A percentile compares a stretch with the other conserved stretches of the same genome.
These are phyloP conservation scores for Helicoverpa armigera DNA, from an alignment of 1,140 invertebrate genomes.

Conservation along the genomic window DNA sequence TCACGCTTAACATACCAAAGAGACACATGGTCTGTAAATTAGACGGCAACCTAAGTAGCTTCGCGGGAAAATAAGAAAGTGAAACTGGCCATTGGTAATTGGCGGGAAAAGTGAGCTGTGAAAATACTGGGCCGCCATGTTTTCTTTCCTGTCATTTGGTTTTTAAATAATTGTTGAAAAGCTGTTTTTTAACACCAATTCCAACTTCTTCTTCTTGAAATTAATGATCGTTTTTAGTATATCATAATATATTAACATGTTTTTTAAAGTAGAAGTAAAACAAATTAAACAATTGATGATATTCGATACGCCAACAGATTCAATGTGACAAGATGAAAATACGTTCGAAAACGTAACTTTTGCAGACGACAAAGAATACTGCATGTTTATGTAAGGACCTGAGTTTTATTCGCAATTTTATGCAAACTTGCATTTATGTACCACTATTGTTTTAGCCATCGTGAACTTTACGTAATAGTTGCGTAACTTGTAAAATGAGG, in stretches of 20 bases:
- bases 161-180: slow-evolving; percentile 9
- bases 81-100: slow-evolving; percentile 64
- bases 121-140: slow-evolving; percentile 53
- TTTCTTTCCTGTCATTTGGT: slow-evolving; percentile 70
- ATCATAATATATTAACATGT: no score
- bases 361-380: neutral
- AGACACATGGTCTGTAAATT: slow-evolving; percentile 33
- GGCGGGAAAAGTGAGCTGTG: slow-evolving; percentile 65
- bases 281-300: neutral
- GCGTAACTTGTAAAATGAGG: slow-evolving; percentile 53
- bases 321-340: no score
- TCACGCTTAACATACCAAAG: slow-evolving; percentile 49
- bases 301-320: no score
- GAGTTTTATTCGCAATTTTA: slow-evolving; percentile 50
- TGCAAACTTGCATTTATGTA: slow-evolving; percentile 25
- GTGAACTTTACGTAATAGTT: slow-evolving; percentile 49
- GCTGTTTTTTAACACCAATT: slow-evolving; percentile 14
- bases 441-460: slow-evolving; percentile 21
- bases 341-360: neutral
- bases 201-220: neutral
- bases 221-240: neutral
- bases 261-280: neutral
- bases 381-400: neutral
- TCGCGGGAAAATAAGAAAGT: slow-evolving; percentile 74
- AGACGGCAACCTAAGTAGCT: slow-evolving; percentile 56